These are phyloP conservation scores for Enteromius afrohamiltoni DNA, from an alignment of 2,797 vertebrate species.

Conservation along the genomic window DNA sequence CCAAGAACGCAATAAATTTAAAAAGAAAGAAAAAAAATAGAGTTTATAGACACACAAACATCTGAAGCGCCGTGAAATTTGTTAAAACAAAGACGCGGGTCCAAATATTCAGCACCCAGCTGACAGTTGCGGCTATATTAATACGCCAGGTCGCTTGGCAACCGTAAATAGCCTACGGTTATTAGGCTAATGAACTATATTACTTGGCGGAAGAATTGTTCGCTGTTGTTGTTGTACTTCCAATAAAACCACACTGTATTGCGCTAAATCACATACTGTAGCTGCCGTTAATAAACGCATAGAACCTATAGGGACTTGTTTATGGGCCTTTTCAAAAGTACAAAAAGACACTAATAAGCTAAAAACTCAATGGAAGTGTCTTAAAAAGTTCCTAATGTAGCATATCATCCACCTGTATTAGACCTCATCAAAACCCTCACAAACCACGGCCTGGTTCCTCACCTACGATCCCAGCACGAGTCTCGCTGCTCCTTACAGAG, in stretches of 20 bases:
- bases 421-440: neutral
- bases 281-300: neutral
- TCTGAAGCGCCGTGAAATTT: neutral
- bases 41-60: neutral
- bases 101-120: neutral
- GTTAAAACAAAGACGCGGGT: neutral
- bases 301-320: neutral
- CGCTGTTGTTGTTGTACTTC: neutral
- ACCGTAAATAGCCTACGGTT: neutral
- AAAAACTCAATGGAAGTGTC: neutral
- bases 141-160: neutral
- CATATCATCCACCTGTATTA: neutral
- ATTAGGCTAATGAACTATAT: slow-evolving; percentile 19
- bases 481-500: neutral
- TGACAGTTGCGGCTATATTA: neutral
- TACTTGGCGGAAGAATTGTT: neutral
- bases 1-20: neutral
- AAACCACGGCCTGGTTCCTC: neutral
- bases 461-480: neutral
- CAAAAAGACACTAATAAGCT: neutral
- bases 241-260: neutral
- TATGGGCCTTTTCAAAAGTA: neutral
- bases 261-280: neutral
- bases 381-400: neutral
- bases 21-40: neutral